These are phyloP conservation scores for Hypotaenidia okinawae DNA, from an alignment of 2,797 vertebrate species.

Conservation along the genomic window DNA sequence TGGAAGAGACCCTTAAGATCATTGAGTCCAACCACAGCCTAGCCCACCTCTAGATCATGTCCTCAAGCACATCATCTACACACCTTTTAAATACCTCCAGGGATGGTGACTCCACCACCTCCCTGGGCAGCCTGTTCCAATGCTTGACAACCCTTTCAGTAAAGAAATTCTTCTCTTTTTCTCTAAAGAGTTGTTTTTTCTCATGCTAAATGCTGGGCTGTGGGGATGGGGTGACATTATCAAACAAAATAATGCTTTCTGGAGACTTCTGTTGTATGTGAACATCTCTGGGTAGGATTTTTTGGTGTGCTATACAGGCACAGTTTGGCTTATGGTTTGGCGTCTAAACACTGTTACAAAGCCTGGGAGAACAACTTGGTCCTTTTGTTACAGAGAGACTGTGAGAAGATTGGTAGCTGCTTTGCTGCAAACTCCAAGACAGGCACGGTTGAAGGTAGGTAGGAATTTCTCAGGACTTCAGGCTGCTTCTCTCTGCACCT, in stretches of 20 bases:
- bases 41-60: too few relatives aligned
- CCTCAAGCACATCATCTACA: too few relatives aligned
- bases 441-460: neutral
- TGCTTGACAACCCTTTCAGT: too few relatives aligned
- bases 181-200: too few relatives aligned
- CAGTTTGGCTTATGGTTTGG: neutral
- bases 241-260: neutral
- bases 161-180: too few relatives aligned
- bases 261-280: neutral
- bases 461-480: neutral
- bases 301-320: neutral
- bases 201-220: too few relatives aligned
- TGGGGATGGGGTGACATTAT: neutral
- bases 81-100: too few relatives aligned
- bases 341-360: neutral
- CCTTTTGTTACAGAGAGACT: neutral
- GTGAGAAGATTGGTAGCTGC: neutral
- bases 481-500: neutral
- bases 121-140: too few relatives aligned
- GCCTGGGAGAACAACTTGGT: neutral
- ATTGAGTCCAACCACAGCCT: too few relatives aligned
- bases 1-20: too few relatives aligned
- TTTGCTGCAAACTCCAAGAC: neutral
- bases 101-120: too few relatives aligned
- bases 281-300: accelerated